Conservation (phyloP, 2,113 vertebrate species). For the Seriola aureovittata region DNA sequence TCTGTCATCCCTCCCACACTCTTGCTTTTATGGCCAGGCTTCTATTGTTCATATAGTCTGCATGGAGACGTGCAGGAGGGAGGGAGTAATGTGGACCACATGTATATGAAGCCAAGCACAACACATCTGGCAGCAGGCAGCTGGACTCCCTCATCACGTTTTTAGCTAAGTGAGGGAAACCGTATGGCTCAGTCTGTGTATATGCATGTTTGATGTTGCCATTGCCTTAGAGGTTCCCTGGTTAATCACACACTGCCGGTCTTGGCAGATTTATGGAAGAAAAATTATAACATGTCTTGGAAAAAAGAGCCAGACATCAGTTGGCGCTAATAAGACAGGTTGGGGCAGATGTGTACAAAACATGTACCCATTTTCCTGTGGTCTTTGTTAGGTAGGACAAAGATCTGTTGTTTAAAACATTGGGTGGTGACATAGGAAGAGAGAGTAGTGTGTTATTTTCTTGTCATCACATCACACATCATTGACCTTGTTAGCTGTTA, state of each 20-base stretch:
- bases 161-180: constrained; percentile 75
- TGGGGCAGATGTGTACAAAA: constrained; percentile 60
- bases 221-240: constrained; percentile 76
- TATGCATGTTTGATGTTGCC: constrained; percentile 81
- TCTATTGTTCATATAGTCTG: constrained; percentile 82
- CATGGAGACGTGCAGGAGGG: constrained; percentile 63
- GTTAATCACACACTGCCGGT: constrained; percentile 80
- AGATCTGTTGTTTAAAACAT: constrained; percentile 29
- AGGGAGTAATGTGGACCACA: constrained; percentile 77
- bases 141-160: constrained; percentile 67
- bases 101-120: constrained; percentile 77
- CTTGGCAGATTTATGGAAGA: constrained; percentile 81
- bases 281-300: constrained; percentile 74
- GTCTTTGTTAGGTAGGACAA: constrained; percentile 33
- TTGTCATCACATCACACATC: constrained; percentile 46
- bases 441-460: constrained; percentile 32
- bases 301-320: constrained; percentile 66
- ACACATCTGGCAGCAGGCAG: constrained; percentile 82
- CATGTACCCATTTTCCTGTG: constrained; percentile 38
- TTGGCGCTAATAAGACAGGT: constrained; percentile 69
- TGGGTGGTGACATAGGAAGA: constrained; percentile 43
- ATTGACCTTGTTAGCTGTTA: constrained; percentile 24
- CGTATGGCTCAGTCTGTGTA: constrained; percentile 66
- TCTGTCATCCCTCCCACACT: constrained; percentile 68
- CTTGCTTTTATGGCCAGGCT: constrained; percentile 67